Conservation (phyloP, 2,888 invertebrate species). For the Lordiphosa andalusiaca region DNA sequence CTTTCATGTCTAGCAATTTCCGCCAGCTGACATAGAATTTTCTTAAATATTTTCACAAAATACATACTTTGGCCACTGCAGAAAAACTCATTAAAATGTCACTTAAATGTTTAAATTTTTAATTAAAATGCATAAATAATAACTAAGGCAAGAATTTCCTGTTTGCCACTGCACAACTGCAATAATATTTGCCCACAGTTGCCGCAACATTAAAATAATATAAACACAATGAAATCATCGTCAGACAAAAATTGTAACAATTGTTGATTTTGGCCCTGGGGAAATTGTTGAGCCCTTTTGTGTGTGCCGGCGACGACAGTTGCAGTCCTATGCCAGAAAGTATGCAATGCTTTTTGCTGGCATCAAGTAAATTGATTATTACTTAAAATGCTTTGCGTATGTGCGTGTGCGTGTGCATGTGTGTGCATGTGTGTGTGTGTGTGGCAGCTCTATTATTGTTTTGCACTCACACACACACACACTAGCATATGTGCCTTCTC, state of each 20-base stretch:
- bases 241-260: slow-evolving; percentile 28
- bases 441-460: slow-evolving; percentile 40
- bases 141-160: slow-evolving; percentile 35
- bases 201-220: slow-evolving; percentile 61
- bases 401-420: slow-evolving; percentile 11
- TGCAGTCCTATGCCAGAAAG: slow-evolving; percentile 16
- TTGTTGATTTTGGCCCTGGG: slow-evolving; percentile 21
- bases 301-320: slow-evolving; percentile 25
- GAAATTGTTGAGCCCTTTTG: slow-evolving; percentile 33
- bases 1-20: slow-evolving; percentile 47
- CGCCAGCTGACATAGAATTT: slow-evolving; percentile 35
- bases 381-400: slow-evolving; percentile 32
- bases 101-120: slow-evolving; percentile 67
- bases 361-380: slow-evolving; percentile 54
- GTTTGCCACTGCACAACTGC: slow-evolving; percentile 44
- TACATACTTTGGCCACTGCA: slow-evolving; percentile 29
- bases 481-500: slow-evolving; percentile 13
- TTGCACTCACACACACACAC: slow-evolving; percentile 29
- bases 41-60: slow-evolving; percentile 44
- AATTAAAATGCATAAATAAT: slow-evolving; percentile 74
- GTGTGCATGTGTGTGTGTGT: slow-evolving; percentile 17
- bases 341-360: slow-evolving; percentile 29
- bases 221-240: slow-evolving; percentile 62
- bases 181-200: slow-evolving; percentile 59
- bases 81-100: slow-evolving; percentile 71